Base-by-base conservation (phyloP, 1,140 invertebrate genomes). In the Rhyzopertha dominica region DNA sequence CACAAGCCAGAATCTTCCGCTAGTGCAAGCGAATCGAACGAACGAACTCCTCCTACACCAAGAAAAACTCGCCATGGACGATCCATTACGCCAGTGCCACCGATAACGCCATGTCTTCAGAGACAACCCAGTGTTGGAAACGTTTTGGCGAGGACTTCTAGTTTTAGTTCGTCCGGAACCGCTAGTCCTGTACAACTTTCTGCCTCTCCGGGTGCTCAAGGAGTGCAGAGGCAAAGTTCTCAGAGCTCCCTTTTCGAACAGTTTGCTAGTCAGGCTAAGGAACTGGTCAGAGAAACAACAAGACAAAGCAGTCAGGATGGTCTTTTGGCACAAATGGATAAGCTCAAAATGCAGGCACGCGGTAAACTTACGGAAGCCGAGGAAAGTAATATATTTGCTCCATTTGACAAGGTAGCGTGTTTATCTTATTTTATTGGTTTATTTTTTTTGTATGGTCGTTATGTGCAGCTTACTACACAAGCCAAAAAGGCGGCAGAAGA, bases 401-500 rank as follows among this genome's bases (percentile, higher is more conserved):
- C 84, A 46, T 74, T 87, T 44, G 84, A 84, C 67, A 83, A 86
- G 77, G 82, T 85, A 41, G 32, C 4, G 5, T 18, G 7, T 31
- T 40, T 50, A 5, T 5, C 13, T 2, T 40, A 38, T 40, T 42
- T 14, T 10, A 19, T 24, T 16, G 13, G 2, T 8, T 37, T 47
- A 13, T 43, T 35, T 31, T 24, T 14, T 42, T 25, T 29, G 30
- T 38, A 20, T 24, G 10, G 22, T 24, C 14, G 9, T 22, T 2
- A 29, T 1, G 17, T 31, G 45, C 49, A 90, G 85, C 69, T 93
- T 0, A 91, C 90, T 0, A 77, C 83, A 22, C 86, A 91, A 58
- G 90, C 89, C 0, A 92, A 91, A 59, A 90, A 88, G 67, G 89
- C 88, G 4, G 84, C 90, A 1, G 87, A 84, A 49, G 89, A 89